Conservation (phyloP, 2,113 vertebrate species). For the Alethe castanea region DNA sequence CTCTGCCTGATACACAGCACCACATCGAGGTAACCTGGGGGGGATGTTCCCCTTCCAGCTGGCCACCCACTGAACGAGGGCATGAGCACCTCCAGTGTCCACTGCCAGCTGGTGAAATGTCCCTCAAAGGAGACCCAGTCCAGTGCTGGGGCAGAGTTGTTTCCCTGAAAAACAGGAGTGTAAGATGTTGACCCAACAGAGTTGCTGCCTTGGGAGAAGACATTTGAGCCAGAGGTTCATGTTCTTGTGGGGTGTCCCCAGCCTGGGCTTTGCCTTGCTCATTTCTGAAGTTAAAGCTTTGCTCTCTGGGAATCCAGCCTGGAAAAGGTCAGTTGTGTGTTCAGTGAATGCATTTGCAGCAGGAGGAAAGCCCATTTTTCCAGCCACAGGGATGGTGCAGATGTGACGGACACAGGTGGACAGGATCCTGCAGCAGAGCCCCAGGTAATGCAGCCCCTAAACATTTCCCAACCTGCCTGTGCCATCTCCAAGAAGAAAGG, state of each 20-base stretch:
- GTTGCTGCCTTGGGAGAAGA: not conserved
- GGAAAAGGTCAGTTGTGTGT: not conserved
- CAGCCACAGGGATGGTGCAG: not conserved
- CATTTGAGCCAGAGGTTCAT: not conserved
- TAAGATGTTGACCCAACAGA: not conserved
- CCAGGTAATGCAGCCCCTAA: not conserved
- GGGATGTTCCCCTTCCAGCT: not conserved
- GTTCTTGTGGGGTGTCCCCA: not conserved
- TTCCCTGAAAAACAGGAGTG: not conserved
- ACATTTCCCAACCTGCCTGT: not conserved
- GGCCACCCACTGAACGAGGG: accelerated
- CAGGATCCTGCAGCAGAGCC: not conserved
- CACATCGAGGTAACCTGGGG: accelerated
- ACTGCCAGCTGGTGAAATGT: not conserved
- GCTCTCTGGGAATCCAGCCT: not conserved
- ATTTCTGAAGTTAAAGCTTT: not conserved
- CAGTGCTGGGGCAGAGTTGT: not conserved
- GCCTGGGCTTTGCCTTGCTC: not conserved
- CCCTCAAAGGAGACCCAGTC: not conserved
- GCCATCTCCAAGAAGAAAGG: not conserved
- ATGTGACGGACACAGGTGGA: accelerated
- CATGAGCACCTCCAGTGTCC: not conserved
- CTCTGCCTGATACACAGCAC: not conserved
- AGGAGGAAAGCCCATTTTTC: not conserved
- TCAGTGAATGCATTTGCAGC: not conserved